phyloP scores from a whole-genome alignment of 2,797 vertebrate species.

The Smutsia temminckii region DNA sequence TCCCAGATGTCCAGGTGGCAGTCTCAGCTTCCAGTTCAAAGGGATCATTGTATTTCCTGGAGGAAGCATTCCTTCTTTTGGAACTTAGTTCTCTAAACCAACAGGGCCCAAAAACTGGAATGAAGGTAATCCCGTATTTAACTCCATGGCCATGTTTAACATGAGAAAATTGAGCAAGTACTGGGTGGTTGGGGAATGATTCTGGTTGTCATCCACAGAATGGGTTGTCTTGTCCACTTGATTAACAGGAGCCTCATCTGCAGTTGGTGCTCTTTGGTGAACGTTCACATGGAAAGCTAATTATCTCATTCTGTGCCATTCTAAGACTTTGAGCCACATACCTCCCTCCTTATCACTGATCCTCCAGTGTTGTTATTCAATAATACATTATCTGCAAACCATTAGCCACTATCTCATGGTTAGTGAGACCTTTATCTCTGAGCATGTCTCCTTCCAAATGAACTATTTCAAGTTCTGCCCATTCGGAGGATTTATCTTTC shows the following conservation, averaged over 20 bases:
- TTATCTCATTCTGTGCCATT: background rate
- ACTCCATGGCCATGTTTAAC: background rate
- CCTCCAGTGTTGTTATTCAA: background rate
- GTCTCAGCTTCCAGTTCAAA: background rate
- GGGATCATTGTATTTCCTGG: background rate
- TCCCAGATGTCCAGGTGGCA: background rate
- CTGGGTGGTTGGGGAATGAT: background rate
- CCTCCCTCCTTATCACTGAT: background rate
- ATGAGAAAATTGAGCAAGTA: background rate
- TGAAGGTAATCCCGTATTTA: background rate
- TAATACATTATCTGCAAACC: background rate
- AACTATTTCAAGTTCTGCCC: background rate
- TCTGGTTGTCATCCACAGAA: background rate
- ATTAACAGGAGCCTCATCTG: background rate
- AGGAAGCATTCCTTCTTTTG: background rate
- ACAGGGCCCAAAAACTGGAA: background rate
- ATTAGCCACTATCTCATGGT: background rate
- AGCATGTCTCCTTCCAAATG: background rate
- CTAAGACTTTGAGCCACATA: background rate
- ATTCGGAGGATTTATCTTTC: background rate
- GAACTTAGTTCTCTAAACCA: background rate
- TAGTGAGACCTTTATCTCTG: background rate
- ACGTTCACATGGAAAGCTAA: background rate
- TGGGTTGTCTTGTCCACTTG: background rate
- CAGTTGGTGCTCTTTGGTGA: background rate